Evolutionary conservation across 53 echinoderm and acorn worm genomes (phyloP).

Genomic region (Hippasteria phrygiana): DNA sequence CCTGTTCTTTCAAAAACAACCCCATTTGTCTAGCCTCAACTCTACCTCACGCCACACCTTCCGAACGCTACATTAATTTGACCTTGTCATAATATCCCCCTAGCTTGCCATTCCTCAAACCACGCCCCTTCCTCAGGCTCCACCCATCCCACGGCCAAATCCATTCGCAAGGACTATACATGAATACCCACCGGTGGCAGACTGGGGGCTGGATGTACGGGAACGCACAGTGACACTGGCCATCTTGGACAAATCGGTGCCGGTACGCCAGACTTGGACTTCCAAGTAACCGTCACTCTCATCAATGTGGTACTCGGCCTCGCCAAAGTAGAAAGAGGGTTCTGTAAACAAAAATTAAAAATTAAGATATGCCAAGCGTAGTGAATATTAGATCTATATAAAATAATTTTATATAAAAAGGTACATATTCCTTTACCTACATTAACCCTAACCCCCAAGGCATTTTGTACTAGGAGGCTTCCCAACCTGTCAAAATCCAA

Average conservation of each 20-base stretch:
- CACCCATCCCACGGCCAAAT: neutral
- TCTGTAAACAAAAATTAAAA: constrained; percentile 61
- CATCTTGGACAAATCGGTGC: constrained; percentile 98
- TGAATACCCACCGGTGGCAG: constrained; percentile 86
- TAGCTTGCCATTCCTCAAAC: neutral
- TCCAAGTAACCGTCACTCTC: constrained; percentile 90
- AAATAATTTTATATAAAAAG: too few relatives aligned
- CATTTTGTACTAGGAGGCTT: too few relatives aligned
- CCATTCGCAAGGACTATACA: neutral
- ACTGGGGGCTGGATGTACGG: constrained; percentile 77
- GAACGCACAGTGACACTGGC: constrained; percentile 95
- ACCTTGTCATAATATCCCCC: neutral
- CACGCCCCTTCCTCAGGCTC: neutral
- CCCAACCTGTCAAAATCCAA: too few relatives aligned
- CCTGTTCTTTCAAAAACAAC: too few relatives aligned
- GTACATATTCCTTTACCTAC: too few relatives aligned
- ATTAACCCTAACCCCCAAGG: too few relatives aligned
- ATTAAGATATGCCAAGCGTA: neutral
- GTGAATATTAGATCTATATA: too few relatives aligned
- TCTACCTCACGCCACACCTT: too few relatives aligned
- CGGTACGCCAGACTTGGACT: constrained; percentile 95
- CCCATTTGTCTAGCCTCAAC: too few relatives aligned
- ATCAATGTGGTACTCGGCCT: constrained; percentile 76
- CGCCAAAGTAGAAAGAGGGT: constrained; percentile 98
- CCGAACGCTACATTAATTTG: too few relatives aligned